Percentiles rank a stretch among this genome's conserved stretches.
Evolutionary conservation across 1,140 invertebrate genomes (phyloP).

Genomic region (Lepidurus arcticus): DNA sequence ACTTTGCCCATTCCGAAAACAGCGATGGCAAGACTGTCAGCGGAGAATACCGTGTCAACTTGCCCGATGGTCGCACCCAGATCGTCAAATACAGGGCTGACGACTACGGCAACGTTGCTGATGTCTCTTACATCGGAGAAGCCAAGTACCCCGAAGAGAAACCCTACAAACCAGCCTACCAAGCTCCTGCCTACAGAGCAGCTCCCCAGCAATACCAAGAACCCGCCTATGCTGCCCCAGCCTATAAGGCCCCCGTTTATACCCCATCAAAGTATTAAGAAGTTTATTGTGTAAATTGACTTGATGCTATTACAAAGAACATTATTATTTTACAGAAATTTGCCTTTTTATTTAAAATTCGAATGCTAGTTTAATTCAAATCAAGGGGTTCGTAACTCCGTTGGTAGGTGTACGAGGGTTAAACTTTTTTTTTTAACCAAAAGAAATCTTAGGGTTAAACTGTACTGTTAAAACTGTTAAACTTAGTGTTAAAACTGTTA

Average conservation of each 20-base stretch:
- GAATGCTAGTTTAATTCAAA: no score
- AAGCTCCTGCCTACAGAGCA: not conserved
- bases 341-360: no score
- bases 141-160: slow-evolving; percentile 27
- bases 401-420: no score
- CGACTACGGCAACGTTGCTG: slow-evolving; percentile 67
- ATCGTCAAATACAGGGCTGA: slow-evolving; percentile 71
- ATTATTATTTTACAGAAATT: no score
- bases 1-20: slow-evolving; percentile 65
- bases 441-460: no score
- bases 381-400: no score
- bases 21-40: slow-evolving; percentile 54
- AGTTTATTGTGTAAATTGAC: not conserved
- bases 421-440: no score
- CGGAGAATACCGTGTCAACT: slow-evolving; percentile 66
- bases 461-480: no score
- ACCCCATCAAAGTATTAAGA: not conserved
- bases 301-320: not conserved
- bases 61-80: slow-evolving; percentile 69
- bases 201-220: not conserved
- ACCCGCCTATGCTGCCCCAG: not conserved
- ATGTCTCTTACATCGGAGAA: slow-evolving; percentile 60
- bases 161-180: slow-evolving; percentile 11
- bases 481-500: no score
- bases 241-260: no score